Evolutionary conservation across 2,113 vertebrate genomes (phyloP).

Genomic region (Neogobius melanostomus): DNA sequence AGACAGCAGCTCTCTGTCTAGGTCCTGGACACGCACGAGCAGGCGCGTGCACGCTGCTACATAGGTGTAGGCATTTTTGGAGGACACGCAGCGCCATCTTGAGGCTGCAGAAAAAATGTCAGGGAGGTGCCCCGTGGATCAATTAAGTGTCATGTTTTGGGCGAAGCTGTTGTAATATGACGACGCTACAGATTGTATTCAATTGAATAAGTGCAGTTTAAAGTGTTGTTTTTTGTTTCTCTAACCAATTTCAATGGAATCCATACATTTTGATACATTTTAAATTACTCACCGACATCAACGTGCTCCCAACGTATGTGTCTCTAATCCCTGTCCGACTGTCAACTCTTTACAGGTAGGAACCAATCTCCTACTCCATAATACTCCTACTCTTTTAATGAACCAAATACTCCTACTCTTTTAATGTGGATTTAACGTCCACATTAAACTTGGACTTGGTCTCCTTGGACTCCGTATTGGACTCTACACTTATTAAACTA

Average conservation of each 20-base stretch:
- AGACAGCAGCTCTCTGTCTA: conserved; percentile 53
- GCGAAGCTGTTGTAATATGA: neutral
- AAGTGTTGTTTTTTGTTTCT: no score
- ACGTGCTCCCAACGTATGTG: neutral
- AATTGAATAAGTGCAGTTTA: neutral
- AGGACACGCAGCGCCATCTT: conserved; percentile 61
- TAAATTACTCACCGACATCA: neutral
- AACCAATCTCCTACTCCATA: no score
- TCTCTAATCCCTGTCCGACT: neutral
- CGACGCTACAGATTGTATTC: neutral
- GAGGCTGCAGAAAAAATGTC: conserved; percentile 18
- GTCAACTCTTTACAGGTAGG: neutral
- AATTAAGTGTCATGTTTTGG: neutral
- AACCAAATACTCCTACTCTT: no score
- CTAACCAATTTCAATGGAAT: no score
- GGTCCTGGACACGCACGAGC: conserved; percentile 23
- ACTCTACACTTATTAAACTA: no score
- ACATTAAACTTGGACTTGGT: no score
- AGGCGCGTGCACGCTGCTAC: conserved; percentile 15
- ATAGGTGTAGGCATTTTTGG: conserved; percentile 6
- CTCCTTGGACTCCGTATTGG: no score
- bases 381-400: no score
- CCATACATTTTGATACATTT: no score
- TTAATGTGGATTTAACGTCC: no score
- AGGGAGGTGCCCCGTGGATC: conserved; percentile 13